Conservation (phyloP, 2,797 vertebrate species). For the Botia kubotai region DNA sequence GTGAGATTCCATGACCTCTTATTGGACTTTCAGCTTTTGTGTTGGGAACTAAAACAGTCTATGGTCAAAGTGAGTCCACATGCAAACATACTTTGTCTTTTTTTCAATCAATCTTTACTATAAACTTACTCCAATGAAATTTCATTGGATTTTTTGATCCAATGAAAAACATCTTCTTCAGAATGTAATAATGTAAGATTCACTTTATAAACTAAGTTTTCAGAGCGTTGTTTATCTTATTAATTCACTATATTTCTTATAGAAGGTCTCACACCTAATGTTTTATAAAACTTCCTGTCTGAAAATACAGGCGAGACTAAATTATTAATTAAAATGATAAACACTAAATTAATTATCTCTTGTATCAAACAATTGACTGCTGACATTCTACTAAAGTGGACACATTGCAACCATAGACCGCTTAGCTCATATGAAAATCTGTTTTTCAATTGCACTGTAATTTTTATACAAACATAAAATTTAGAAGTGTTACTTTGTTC, state of each 20-base stretch:
- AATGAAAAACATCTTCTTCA: not conserved
- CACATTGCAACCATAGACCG: not conserved
- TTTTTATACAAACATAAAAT: slow-evolving; percentile 33
- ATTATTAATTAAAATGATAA: not conserved
- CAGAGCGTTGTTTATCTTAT: not conserved
- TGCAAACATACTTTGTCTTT: not conserved
- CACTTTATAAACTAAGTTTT: not conserved
- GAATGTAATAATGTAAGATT: not conserved
- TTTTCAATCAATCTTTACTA: not conserved
- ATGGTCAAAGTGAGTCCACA: slow-evolving; percentile 5
- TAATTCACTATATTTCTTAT: not conserved
- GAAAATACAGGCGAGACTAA: not conserved
- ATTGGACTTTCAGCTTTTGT: slow-evolving; percentile 26
- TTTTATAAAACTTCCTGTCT: not conserved
- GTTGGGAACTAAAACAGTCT: not conserved
- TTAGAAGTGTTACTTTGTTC: slow-evolving; percentile 54
- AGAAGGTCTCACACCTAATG: not conserved
- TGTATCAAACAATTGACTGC: not conserved
- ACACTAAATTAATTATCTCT: not conserved
- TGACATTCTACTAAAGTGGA: not conserved
- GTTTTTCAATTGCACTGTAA: too few relatives aligned
- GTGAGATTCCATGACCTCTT: not conserved
- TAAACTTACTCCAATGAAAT: not conserved
- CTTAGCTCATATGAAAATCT: not conserved
- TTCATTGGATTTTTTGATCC: too few relatives aligned